phyloP scores from a whole-genome alignment of 92 coral and sea anemone species.

The Epizoanthus rinbou region DNA sequence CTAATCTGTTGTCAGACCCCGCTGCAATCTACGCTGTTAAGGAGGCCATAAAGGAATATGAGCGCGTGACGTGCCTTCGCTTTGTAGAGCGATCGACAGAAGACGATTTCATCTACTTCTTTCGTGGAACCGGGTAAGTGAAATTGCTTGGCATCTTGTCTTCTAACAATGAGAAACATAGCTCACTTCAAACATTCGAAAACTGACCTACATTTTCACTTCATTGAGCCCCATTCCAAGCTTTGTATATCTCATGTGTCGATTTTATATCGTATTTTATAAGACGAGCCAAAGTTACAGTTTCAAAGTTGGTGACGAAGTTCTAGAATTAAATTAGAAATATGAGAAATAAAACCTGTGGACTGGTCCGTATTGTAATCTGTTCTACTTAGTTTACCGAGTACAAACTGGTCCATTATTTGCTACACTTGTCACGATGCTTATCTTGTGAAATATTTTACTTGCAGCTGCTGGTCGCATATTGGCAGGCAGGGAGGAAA shows the following conservation, averaged over 20 bases:
- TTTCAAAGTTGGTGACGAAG: too few relatives aligned
- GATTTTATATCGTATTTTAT: too few relatives aligned
- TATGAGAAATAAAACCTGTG: too few relatives aligned
- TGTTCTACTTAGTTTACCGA: too few relatives aligned
- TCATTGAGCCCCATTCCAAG: too few relatives aligned
- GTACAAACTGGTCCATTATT: too few relatives aligned
- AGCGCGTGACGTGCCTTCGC: constrained; percentile 35
- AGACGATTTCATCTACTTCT: constrained; percentile 34
- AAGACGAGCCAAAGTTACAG: too few relatives aligned
- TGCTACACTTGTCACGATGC: too few relatives aligned
- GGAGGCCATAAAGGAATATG: constrained; percentile 12
- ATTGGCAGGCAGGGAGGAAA: constrained; percentile 34
- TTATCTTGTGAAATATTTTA: neutral
- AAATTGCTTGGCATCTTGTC: neutral
- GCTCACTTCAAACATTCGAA: neutral
- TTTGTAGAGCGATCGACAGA: constrained; percentile 24
- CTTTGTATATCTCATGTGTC: too few relatives aligned
- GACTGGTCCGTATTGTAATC: too few relatives aligned
- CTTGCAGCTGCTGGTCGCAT: constrained; percentile 37
- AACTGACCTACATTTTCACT: too few relatives aligned
- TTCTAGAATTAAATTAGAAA: too few relatives aligned
- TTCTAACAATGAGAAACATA: neutral
- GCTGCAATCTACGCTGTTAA: constrained; percentile 25
- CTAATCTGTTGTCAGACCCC: constrained; percentile 6
- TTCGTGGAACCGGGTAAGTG: constrained; percentile 31